phyloP scores from a whole-genome alignment of 2,888 invertebrate genomes.

The Vannuccia rotundouncinata region DNA sequence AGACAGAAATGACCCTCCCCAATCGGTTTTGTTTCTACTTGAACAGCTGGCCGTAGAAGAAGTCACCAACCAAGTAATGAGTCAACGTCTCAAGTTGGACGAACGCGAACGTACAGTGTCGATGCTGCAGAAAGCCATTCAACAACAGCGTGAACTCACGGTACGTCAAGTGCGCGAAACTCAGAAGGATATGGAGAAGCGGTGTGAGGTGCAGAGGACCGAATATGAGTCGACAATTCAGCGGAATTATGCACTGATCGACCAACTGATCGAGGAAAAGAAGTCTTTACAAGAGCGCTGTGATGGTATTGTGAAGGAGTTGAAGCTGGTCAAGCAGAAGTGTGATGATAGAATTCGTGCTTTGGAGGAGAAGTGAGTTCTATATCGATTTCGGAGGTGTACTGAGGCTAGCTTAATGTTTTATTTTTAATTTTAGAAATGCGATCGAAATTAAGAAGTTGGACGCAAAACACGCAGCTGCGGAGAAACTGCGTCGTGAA shows the following conservation, averaged over 20 bases:
- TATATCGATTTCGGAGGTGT: not conserved
- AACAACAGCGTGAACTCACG: constrained; percentile 56
- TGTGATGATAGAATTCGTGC: constrained; percentile 52
- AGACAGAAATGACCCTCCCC: too few species aligned
- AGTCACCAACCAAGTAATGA: constrained; percentile 41
- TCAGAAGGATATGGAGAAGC: constrained; percentile 54
- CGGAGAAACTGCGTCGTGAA: constrained; percentile 56
- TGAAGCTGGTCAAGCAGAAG: constrained; percentile 55
- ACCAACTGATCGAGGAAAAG: constrained; percentile 58
- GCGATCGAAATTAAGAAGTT: constrained; percentile 52
- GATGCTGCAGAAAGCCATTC: constrained; percentile 56
- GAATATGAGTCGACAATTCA: constrained; percentile 56
- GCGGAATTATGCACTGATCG: constrained; percentile 56
- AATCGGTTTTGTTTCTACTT: not conserved
- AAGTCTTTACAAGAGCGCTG: constrained; percentile 54
- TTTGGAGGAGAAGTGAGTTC: constrained; percentile 49
- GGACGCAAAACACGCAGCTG: constrained; percentile 55
- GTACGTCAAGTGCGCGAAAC: constrained; percentile 55
- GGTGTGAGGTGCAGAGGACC: constrained; percentile 53
- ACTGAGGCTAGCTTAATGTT: not conserved
- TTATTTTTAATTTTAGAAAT: constrained; percentile 50
- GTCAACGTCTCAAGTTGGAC: constrained; percentile 53
- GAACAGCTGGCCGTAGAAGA: constrained; percentile 33
- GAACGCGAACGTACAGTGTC: constrained; percentile 52
- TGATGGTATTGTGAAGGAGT: constrained; percentile 54